Evolutionary conservation across 1,140 invertebrate genomes (phyloP).

Genomic region (Sinella curviseta): DNA sequence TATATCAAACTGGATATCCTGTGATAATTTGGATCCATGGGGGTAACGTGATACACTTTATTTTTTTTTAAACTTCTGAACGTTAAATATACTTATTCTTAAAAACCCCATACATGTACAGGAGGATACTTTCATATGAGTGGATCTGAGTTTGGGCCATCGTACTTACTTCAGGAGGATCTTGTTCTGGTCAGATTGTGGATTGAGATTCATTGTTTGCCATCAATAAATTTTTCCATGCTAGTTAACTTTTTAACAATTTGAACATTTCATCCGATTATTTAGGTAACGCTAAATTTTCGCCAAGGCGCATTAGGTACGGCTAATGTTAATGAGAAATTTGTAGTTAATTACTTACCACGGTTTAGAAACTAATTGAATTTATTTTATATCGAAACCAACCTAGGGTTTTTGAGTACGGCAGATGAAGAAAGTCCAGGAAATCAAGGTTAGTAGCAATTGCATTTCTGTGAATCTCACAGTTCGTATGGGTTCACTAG

Average conservation of each 20-base stretch:
- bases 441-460: not conserved
- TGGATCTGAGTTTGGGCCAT: not conserved
- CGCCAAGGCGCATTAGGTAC: not conserved
- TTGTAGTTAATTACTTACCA: not conserved
- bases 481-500: no score
- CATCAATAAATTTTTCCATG: no score
- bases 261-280: not conserved
- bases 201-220: no score
- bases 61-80: no score
- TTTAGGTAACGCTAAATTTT: not conserved
- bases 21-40: slow-evolving; percentile 26
- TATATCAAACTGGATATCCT: slow-evolving; percentile 10
- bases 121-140: not conserved
- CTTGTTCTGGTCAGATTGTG: not conserved
- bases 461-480: not conserved
- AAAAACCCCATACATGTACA: not conserved
- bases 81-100: not conserved
- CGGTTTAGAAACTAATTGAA: not conserved
- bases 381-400: not conserved
- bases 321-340: not conserved
- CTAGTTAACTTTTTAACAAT: no score
- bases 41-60: not conserved
- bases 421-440: not conserved
- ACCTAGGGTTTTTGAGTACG: not conserved
- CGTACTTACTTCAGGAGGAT: not conserved